phyloP scores from a whole-genome alignment of 1,140 invertebrate species.

The Drosophila tropicalis region DNA sequence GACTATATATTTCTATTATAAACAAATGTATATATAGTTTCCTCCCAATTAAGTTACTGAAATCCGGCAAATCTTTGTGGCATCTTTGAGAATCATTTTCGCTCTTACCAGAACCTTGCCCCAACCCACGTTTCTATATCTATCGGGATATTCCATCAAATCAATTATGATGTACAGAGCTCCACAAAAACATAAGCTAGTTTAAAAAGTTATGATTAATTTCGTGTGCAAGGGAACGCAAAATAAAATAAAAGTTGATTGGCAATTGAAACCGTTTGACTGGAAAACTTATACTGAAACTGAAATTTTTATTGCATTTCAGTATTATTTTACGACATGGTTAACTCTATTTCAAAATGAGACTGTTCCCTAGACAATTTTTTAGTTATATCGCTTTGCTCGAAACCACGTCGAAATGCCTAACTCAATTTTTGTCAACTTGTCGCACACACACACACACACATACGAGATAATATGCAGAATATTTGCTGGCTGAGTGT shows the following conservation, averaged over 20 bases:
- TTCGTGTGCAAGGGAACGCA: too few species aligned
- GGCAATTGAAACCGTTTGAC: neutral
- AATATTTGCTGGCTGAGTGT: constrained; percentile 32
- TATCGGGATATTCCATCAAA: too few species aligned
- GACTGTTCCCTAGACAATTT: neutral
- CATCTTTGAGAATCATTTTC: too few species aligned
- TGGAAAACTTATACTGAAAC: neutral
- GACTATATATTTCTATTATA: too few species aligned
- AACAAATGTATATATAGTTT: too few species aligned
- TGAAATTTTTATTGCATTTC: neutral
- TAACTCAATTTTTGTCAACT: constrained; percentile 73
- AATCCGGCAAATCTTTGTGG: too few species aligned
- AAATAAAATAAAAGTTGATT: neutral
- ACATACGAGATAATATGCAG: constrained; percentile 54
- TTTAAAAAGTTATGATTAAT: too few species aligned
- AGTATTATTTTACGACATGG: neutral
- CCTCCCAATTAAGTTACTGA: too few species aligned
- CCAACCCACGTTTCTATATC: too few species aligned
- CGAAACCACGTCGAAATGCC: constrained; percentile 26
- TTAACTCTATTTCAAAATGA: neutral
- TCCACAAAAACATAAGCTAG: too few species aligned
- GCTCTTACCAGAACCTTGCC: too few species aligned
- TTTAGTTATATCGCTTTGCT: neutral
- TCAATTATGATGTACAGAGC: too few species aligned
- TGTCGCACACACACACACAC: constrained; percentile 45